These are phyloP conservation scores for Drosophila leonis DNA, from an alignment of 2,888 invertebrate species.

Conservation along the genomic window DNA sequence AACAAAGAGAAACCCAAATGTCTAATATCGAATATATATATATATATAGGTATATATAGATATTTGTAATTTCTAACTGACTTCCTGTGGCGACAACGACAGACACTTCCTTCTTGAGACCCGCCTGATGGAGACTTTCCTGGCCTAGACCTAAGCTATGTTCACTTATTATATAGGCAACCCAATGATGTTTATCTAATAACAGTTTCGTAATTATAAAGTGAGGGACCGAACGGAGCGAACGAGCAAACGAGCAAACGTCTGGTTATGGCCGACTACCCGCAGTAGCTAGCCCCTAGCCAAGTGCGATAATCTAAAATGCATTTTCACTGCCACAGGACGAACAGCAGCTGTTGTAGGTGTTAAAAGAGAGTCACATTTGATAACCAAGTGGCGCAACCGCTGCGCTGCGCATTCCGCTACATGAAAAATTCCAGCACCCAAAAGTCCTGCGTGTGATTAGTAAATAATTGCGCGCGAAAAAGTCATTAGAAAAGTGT, in stretches of 20 bases:
- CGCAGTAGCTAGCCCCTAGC: conserved; percentile 43
- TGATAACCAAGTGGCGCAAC: conserved; percentile 75
- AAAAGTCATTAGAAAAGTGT: conserved; percentile 75
- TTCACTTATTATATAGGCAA: background rate
- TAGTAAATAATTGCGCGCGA: conserved; percentile 76
- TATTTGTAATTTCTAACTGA: conserved; percentile 41
- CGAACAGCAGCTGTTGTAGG: conserved; percentile 70
- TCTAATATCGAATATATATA: conserved; percentile 21
- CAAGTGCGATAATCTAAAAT: conserved; percentile 78
- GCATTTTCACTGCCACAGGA: conserved; percentile 63
- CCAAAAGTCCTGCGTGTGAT: conserved; percentile 64
- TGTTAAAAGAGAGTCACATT: conserved; percentile 60
- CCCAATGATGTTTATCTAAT: conserved; percentile 75
- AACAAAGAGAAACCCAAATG: conserved; percentile 36
- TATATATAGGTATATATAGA: conserved; percentile 1
- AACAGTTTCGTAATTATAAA: conserved; percentile 70
- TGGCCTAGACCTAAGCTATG: conserved; percentile 51
- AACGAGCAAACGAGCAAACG: conserved; percentile 6
- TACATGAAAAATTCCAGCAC: conserved; percentile 16
- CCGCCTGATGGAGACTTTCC: conserved; percentile 47
- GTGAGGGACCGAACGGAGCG: conserved; percentile 45
- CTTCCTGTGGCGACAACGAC: conserved; percentile 70
- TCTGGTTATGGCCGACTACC: conserved; percentile 72
- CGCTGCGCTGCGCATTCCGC: conserved; percentile 62
- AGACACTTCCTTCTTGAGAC: conserved; percentile 45